A percentile compares a stretch with the other conserved stretches of the same genome.
Conservation (phyloP, 2,888 invertebrate genomes). For the Pollenia amentaria region DNA sequence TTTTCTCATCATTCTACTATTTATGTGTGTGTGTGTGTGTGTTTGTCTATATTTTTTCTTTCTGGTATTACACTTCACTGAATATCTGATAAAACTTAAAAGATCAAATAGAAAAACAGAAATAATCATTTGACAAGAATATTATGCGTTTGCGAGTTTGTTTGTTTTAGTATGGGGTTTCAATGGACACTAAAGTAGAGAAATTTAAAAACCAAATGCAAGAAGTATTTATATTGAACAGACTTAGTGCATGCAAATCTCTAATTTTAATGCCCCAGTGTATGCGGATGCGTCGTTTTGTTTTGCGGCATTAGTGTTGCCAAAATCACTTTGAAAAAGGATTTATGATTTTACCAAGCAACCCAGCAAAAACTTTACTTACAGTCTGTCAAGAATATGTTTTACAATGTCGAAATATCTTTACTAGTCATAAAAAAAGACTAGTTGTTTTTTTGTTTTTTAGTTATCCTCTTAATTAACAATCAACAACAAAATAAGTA, state of each 20-base stretch:
- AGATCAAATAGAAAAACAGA: constrained; percentile 40
- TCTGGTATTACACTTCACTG: constrained; percentile 54
- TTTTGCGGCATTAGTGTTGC: background rate
- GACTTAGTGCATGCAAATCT: background rate
- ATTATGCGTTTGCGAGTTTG: background rate
- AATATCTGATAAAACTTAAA: constrained; percentile 40
- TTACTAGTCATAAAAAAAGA: too few relatives aligned
- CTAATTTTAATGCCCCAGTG: background rate
- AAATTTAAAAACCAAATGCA: background rate
- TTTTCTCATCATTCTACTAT: constrained; percentile 26
- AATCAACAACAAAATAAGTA: too few relatives aligned
- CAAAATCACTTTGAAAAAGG: background rate
- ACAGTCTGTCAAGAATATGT: too few relatives aligned
- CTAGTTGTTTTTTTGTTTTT: too few relatives aligned
- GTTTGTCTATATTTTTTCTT: constrained; percentile 7
- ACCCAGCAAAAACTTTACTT: too few relatives aligned
- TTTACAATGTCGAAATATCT: too few relatives aligned
- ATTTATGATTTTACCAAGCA: too few relatives aligned
- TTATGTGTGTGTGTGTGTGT: background rate
- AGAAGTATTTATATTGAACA: background rate
- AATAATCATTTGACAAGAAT: constrained; percentile 29
- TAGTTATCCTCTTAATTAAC: too few relatives aligned
- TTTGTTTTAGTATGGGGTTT: background rate
- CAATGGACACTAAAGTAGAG: background rate
- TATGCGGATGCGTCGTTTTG: background rate